A percentile compares a stretch with the other conserved stretches of the same genome.
phyloP scores from a whole-genome alignment of 2,113 vertebrate species.

The Tringa solitaria region DNA sequence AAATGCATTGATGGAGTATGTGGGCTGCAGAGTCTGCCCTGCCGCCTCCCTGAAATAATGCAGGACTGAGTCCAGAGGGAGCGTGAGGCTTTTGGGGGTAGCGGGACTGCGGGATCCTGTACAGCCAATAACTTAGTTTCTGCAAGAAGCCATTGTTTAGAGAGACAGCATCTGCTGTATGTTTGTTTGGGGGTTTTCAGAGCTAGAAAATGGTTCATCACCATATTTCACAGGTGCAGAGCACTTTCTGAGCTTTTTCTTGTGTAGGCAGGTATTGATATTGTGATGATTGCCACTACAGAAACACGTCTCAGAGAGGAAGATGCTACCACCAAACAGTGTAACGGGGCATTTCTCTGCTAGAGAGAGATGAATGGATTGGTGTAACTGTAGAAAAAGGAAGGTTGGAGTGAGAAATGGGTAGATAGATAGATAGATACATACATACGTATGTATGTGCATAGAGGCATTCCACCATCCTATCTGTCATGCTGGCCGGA shows the following conservation, averaged over 20 bases:
- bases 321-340: not conserved
- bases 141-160: slow-evolving; percentile 5
- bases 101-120: not conserved
- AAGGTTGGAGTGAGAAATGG: not conserved
- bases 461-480: not conserved
- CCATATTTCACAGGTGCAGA: not conserved
- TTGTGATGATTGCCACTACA: not conserved
- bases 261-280: not conserved
- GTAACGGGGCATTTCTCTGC: not conserved
- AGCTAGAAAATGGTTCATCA: not conserved
- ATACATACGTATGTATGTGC: not conserved
- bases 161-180: not conserved
- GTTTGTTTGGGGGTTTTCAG: not conserved
- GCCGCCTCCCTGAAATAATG: slow-evolving; percentile 40
- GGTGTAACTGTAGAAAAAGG: not conserved
- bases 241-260: not conserved
- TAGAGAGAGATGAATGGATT: not conserved
- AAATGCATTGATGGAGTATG: slow-evolving; percentile 45
- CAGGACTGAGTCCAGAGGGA: slow-evolving; percentile 2
- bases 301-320: not conserved
- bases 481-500: not conserved
- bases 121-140: not conserved
- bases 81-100: not conserved
- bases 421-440: not conserved
- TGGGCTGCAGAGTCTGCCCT: not conserved